Evolutionary conservation across 2,797 vertebrate species (phyloP), one percentile per base, ranked within the genome.

Genomic region (Periophthalmus magnuspinnatus): DNA sequence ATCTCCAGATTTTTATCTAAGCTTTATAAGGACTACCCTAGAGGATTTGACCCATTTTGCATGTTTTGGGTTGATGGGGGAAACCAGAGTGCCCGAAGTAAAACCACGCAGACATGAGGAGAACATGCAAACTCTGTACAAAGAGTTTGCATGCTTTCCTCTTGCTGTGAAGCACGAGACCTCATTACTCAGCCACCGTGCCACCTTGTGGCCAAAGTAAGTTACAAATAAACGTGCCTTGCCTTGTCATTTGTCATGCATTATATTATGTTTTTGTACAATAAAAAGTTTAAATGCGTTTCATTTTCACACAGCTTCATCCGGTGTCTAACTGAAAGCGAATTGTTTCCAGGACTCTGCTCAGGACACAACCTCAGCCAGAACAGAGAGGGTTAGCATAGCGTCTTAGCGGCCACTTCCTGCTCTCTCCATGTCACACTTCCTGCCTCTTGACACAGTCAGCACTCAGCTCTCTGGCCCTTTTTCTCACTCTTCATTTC

Each of bases 371-470:
- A n/a, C 33, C 16, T 14, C 48, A 54, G 68, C 33, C 59, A 32
- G 52, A 71, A 58, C 54, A 45, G 14, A 71, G 72, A 70, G 55
- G 16, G 76, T 67, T 67, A 79, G 74, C 66, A 10, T 65, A 75
- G 81, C 75, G 58, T 78, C 76, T 41, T 75, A 81, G 81, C 84
- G 80, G 83, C 70, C 75, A 65, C 86, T 91, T 90, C 88, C 90
- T 87, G 76, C 79, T 61, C 77, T 81, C 81, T 80, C 74, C 22
- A 58, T 80, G 81, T 82, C 84, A 81, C 77, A 84, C 85, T 90
- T 90, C 87, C 86, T 91, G 88, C 79, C 77, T 86, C 74, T 11
- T 79, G 67, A 67, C 76, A 58, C 70, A 82, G 71, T 76, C 68
- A 62, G 79, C 68, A 80, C 84, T 71, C 38, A 10, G 57, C 17